Evolutionary conservation across 2,888 invertebrate genomes (phyloP).

Genomic region (Scaptomyza flava): DNA sequence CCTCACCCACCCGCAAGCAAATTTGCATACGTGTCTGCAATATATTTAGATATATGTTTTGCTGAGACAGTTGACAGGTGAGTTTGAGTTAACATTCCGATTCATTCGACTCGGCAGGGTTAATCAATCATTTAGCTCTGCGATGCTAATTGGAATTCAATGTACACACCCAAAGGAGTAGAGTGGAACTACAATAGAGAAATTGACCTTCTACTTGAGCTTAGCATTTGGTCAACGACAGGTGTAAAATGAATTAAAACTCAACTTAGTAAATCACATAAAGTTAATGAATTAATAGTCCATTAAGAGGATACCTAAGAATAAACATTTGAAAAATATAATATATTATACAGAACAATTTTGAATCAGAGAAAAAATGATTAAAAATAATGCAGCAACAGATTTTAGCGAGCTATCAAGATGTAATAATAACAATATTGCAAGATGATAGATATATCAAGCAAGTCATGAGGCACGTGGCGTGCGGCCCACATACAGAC

Average conservation of each 20-base stretch:
- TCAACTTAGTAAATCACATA: too few relatives aligned
- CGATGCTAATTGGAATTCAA: conserved; percentile 47
- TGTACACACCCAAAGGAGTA: conserved; percentile 16
- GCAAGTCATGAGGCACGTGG: conserved; percentile 15
- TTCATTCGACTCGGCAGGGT: conserved; percentile 9
- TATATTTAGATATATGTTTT: conserved; percentile 4
- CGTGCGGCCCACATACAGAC: conserved; percentile 14
- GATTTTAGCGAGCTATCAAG: conserved; percentile 15
- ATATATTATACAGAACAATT: too few relatives aligned
- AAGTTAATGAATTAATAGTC: too few relatives aligned
- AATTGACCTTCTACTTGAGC: neutral
- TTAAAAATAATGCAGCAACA: neutral
- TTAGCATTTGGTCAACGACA: too few relatives aligned
- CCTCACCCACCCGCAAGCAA: neutral
- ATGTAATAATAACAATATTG: conserved; percentile 30
- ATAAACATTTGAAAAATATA: too few relatives aligned
- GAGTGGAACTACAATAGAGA: neutral
- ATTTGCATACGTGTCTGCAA: neutral
- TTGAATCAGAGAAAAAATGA: too few relatives aligned
- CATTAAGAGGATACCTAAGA: too few relatives aligned
- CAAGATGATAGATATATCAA: conserved; percentile 18
- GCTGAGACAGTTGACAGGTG: conserved; percentile 7
- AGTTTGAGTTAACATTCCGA: conserved; percentile 19
- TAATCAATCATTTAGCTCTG: conserved; percentile 46
- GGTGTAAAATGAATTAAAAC: too few relatives aligned